Percentiles rank a stretch among this genome's conserved stretches.
Conservation (phyloP, 2,888 invertebrate genomes). For the Stenichneumon culpator region DNA sequence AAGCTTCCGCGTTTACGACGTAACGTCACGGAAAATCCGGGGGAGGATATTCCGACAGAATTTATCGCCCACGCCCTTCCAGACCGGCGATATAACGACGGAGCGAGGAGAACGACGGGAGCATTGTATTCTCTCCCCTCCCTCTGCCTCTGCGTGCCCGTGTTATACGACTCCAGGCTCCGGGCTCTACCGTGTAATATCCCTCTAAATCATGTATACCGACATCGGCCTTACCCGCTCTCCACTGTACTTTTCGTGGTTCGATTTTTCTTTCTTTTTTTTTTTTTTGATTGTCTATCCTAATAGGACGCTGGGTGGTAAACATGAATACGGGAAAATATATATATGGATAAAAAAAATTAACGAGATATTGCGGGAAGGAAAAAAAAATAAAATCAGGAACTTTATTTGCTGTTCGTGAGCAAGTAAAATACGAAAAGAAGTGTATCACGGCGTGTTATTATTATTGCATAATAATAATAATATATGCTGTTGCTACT, state of each 20-base stretch:
- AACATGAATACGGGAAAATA: neutral
- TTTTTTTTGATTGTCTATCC: neutral
- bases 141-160: neutral
- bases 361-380: too few species aligned
- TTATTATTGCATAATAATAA: too few species aligned
- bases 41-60: slow-evolving; percentile 41
- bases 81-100: neutral
- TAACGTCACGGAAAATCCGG: slow-evolving; percentile 51
- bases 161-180: slow-evolving; percentile 27
- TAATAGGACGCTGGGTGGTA: neutral
- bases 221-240: neutral
- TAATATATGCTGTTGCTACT: too few species aligned
- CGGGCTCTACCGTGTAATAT: neutral
- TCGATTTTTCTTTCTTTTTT: neutral
- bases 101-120: slow-evolving; percentile 15
- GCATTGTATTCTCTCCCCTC: slow-evolving; percentile 20
- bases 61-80: slow-evolving; percentile 40
- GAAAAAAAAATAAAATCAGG: too few species aligned
- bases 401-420: too few species aligned
- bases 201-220: slow-evolving; percentile 9
- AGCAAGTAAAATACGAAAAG: too few species aligned
- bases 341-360: too few species aligned
- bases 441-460: too few species aligned
- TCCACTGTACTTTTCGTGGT: neutral
- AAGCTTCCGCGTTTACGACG: slow-evolving; percentile 40